These are phyloP conservation scores for Cerastoderma edule DNA, from an alignment of 2,888 invertebrate species.

Conservation along the genomic window DNA sequence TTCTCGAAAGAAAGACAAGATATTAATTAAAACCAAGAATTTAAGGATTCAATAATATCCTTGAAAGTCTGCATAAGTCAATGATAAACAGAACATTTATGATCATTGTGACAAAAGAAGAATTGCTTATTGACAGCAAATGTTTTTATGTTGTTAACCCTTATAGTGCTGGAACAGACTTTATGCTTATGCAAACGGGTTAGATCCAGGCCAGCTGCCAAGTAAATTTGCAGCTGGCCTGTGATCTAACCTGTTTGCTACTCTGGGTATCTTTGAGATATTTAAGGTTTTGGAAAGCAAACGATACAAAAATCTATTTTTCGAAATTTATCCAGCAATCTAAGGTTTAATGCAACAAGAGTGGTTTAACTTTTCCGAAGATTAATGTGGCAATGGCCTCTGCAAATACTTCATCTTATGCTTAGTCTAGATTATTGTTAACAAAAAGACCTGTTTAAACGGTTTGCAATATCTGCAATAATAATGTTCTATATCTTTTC, in stretches of 20 bases:
- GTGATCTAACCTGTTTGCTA: neutral
- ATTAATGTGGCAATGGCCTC: too few species aligned
- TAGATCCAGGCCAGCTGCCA: neutral
- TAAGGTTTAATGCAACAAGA: too few species aligned
- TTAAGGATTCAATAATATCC: neutral
- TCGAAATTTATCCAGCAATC: too few species aligned
- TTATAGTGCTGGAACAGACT: neutral
- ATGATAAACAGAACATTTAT: neutral
- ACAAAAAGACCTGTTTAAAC: too few species aligned
- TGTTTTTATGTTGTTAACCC: neutral
- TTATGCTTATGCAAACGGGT: neutral
- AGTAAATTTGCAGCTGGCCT: neutral
- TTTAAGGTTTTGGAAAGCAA: neutral
- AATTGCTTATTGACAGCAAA: conserved; percentile 9
- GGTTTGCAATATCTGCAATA: too few species aligned
- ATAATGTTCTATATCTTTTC: too few species aligned
- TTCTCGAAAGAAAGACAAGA: too few species aligned
- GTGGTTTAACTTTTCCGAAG: too few species aligned
- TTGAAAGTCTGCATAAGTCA: neutral
- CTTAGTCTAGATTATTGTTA: too few species aligned
- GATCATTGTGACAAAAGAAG: conserved; percentile 4
- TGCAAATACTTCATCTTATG: too few species aligned
- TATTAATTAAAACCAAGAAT: neutral
- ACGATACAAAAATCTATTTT: neutral
- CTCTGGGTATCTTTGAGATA: neutral